These are phyloP conservation scores for Chelonoidis abingdonii DNA, from an alignment of 2,113 vertebrate genomes.

Conservation along the genomic window DNA sequence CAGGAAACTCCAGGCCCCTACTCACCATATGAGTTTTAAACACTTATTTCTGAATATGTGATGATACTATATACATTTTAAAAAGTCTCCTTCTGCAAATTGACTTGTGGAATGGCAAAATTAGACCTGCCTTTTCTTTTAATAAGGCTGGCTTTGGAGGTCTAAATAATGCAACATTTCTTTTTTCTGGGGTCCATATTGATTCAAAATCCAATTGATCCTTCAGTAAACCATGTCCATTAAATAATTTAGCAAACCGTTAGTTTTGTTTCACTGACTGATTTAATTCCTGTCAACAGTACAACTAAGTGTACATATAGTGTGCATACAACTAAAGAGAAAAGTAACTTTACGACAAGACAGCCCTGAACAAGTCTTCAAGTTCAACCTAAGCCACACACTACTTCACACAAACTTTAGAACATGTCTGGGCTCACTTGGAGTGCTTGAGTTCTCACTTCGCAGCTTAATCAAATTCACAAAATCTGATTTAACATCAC, in stretches of 20 bases:
- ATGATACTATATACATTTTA: fast-evolving
- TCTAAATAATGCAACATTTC: background rate
- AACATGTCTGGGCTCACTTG: background rate
- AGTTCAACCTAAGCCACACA: background rate
- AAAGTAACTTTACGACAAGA: fast-evolving
- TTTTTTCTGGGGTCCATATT: background rate
- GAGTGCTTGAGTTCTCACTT: background rate
- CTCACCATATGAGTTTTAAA: background rate
- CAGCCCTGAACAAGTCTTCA: background rate
- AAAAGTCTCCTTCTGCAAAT: background rate
- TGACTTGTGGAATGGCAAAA: background rate
- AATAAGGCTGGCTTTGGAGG: background rate
- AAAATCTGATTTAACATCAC: background rate
- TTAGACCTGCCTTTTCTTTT: background rate
- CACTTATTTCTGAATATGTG: background rate
- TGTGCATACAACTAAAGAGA: background rate
- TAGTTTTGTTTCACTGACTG: background rate
- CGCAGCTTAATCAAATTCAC: background rate
- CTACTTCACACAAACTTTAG: background rate
- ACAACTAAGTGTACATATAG: background rate
- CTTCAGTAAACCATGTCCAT: background rate
- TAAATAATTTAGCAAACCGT: background rate
- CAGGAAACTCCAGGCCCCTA: background rate
- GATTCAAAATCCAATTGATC: background rate
- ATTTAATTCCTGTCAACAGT: background rate